Percentiles rank a stretch among this genome's conserved stretches.
phyloP scores from a whole-genome alignment of 1,140 invertebrate species.

The Ericerus pela region DNA sequence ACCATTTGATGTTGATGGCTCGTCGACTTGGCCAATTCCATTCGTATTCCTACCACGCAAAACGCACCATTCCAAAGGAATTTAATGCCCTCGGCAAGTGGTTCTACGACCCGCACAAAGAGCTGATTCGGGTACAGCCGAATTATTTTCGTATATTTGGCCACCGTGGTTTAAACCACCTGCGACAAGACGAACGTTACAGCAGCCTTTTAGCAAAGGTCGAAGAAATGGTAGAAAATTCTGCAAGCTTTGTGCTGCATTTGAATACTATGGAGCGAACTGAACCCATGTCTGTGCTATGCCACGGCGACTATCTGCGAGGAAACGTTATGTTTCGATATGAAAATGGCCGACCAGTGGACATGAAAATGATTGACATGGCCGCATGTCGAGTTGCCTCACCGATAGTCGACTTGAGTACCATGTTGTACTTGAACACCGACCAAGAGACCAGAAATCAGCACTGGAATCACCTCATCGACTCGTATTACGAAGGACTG shows the following conservation, averaged over 20 bases:
- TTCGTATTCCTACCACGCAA: background rate
- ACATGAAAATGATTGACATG: constrained; percentile 32
- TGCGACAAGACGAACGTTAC: too few relatives aligned
- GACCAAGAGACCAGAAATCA: constrained; percentile 18
- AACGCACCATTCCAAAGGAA: background rate
- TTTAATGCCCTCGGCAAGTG: background rate
- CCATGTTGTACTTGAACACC: constrained; percentile 31
- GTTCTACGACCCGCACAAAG: too few relatives aligned
- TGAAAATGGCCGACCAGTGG: constrained; percentile 20
- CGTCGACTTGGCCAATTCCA: background rate
- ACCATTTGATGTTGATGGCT: background rate
- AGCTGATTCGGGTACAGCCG: constrained; percentile 9
- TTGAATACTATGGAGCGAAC: too few relatives aligned
- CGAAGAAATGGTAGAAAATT: too few relatives aligned
- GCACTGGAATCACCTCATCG: constrained; percentile 26
- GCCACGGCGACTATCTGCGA: constrained; percentile 40
- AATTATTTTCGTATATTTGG: too few relatives aligned
- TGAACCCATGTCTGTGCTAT: constrained; percentile 33
- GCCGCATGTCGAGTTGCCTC: constrained; percentile 28
- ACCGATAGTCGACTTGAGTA: constrained; percentile 31
- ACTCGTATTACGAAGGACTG: constrained; percentile 27
- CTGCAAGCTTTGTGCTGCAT: too few relatives aligned
- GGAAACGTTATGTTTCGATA: constrained; percentile 39
- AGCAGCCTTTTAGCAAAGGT: too few relatives aligned
- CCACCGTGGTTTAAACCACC: too few relatives aligned